Evolutionary conservation across 2,797 vertebrate genomes (phyloP), one percentile per base, ranked within the genome.

Genomic region (Ctenosaura bakeri): DNA sequence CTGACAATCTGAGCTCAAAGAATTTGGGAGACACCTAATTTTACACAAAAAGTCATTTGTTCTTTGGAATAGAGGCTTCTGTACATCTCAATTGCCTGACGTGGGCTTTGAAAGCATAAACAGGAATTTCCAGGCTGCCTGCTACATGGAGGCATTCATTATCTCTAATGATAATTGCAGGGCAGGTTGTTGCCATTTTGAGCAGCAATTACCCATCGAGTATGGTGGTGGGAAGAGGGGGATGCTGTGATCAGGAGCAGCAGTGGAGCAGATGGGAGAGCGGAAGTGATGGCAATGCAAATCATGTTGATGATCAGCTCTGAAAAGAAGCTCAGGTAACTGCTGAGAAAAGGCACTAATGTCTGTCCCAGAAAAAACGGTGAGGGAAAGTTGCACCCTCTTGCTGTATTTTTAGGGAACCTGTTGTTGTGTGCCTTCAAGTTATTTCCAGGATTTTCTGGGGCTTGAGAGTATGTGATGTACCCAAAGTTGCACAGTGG

Each of bases 101-200:
- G 87, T 56, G 62, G 46, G 66, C 71, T 92, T 93, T 92, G 88
- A 89, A 86, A 24, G 71, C 69, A 56, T 90, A 95, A 96, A 95
- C 83, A 94, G 73, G 89, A 92, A 94, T 81, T 88, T 95, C 84
- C 83, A 91, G 91, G 83, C 90, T 94, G 90, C 91, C 87, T 95
- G 0, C 86, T 88, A 83, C 89, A 83, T 0, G 66, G 88, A 95
- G 90, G 86, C 85, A 92, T 94, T 95, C 95, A 96, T 95, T 94
- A 94, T 85, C 92, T 92, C 88, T 95, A 96, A 96, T 96, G 94
- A 93, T 96, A 96, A 96, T 96, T 96, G 91, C 91, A 94, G 92
- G 91, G 91, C 56, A 3, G 78, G 79, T 0, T 0, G 52, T 93
- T 96, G 91, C 94, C 91, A 89, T 95, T 96, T 95, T 94, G 91